Evolutionary conservation across 2,113 vertebrate species (phyloP).

Genomic region (Austrofundulus limnaeus): DNA sequence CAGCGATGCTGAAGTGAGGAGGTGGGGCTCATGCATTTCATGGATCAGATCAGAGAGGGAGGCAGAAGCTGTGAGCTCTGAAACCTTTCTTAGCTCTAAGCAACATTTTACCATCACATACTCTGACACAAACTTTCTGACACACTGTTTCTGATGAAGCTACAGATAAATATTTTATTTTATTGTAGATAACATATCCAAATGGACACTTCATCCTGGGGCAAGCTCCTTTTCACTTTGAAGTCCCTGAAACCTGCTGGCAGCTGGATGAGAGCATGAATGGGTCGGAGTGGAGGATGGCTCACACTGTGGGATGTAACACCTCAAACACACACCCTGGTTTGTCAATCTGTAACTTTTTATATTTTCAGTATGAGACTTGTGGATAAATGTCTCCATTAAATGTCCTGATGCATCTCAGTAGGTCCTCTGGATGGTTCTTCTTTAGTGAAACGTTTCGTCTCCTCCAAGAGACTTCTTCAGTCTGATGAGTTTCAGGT

Average conservation of each 20-base stretch:
- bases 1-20: constrained; percentile 18
- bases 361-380: too few relatives aligned
- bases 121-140: too few relatives aligned
- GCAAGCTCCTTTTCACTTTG: constrained; percentile 4
- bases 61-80: constrained; percentile 66
- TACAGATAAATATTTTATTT: too few relatives aligned
- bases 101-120: neutral
- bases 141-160: too few relatives aligned
- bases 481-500: too few relatives aligned
- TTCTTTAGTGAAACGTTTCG: too few relatives aligned
- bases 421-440: too few relatives aligned
- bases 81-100: neutral
- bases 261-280: constrained; percentile 62
- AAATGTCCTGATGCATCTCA: too few relatives aligned
- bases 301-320: constrained; percentile 51
- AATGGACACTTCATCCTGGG: neutral
- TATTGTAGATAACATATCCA: too few relatives aligned
- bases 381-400: too few relatives aligned
- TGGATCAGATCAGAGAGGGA: constrained; percentile 58
- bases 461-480: too few relatives aligned
- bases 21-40: constrained; percentile 54
- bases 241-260: constrained; percentile 36
- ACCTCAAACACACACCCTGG: constrained; percentile 44
- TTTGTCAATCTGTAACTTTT: neutral
- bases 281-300: constrained; percentile 51